Conservation (phyloP, 2,797 vertebrate genomes). For the Pelochelys cantorii region DNA sequence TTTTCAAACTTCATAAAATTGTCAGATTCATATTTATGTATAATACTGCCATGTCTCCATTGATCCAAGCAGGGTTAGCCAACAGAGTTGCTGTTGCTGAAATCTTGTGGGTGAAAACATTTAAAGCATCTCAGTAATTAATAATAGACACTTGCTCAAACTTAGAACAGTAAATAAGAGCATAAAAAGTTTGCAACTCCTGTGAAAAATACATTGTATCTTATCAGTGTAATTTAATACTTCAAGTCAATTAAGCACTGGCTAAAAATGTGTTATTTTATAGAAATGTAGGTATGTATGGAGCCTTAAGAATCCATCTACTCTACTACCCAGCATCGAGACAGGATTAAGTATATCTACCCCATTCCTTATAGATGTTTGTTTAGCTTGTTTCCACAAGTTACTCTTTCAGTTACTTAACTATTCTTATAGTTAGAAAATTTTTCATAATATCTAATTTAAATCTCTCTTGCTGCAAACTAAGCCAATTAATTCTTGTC, state of each 20-base stretch:
- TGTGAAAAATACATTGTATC: background rate
- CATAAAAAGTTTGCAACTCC: slow-evolving; percentile 13
- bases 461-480: too few relatives aligned
- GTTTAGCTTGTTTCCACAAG: too few relatives aligned
- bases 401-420: too few relatives aligned
- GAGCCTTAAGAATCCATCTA: too few relatives aligned
- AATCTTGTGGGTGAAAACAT: background rate
- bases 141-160: background rate
- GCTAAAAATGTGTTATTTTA: background rate
- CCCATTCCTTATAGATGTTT: too few relatives aligned
- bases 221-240: too few relatives aligned
- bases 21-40: background rate
- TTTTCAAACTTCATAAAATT: slow-evolving; percentile 10
- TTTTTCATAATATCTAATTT: too few relatives aligned
- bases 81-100: background rate
- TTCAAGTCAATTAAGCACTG: background rate
- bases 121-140: background rate
- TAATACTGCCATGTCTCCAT: background rate
- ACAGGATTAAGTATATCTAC: too few relatives aligned
- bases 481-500: too few relatives aligned
- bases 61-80: background rate
- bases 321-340: too few relatives aligned
- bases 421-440: too few relatives aligned
- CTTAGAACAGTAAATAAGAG: slow-evolving; percentile 2
- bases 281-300: too few relatives aligned